These are phyloP conservation scores for Deilephila porcellus DNA, from an alignment of 2,888 invertebrate genomes.

Conservation along the genomic window DNA sequence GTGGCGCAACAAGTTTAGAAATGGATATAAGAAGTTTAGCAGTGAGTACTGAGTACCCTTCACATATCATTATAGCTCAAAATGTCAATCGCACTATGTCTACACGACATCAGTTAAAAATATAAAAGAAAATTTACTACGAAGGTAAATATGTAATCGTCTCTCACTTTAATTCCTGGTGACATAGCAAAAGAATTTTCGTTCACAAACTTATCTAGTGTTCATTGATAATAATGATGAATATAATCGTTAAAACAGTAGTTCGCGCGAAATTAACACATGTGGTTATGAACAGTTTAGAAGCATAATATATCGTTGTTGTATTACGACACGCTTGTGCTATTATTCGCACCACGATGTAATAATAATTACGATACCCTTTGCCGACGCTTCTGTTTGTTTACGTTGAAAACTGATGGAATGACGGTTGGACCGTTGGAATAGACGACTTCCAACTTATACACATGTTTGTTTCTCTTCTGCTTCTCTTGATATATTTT, in stretches of 20 bases:
- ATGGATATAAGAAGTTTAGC: conserved; percentile 90
- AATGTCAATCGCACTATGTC: background rate
- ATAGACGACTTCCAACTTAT: background rate
- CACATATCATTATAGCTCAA: background rate
- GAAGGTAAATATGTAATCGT: background rate
- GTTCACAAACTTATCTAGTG: no score
- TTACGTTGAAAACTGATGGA: conserved; percentile 20
- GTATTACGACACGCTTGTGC: background rate
- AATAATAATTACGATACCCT: conserved; percentile 28
- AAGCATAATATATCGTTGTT: background rate
- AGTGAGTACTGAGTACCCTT: conserved; percentile 84
- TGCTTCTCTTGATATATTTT: background rate
- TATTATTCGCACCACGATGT: conserved; percentile 17
- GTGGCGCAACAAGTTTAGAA: conserved; percentile 90
- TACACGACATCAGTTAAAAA: background rate
- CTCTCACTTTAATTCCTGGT: background rate
- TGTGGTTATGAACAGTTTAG: background rate
- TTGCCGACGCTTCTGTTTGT: conserved; percentile 15
- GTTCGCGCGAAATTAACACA: conserved; percentile 12
- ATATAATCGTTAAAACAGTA: background rate
- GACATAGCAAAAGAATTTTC: no score
- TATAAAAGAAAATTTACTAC: background rate
- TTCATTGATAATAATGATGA: no score
- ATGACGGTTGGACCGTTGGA: background rate
- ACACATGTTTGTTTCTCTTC: background rate